These are phyloP conservation scores for Takifugu ocellatus DNA, from an alignment of 2,797 vertebrate species.

Conservation along the genomic window DNA sequence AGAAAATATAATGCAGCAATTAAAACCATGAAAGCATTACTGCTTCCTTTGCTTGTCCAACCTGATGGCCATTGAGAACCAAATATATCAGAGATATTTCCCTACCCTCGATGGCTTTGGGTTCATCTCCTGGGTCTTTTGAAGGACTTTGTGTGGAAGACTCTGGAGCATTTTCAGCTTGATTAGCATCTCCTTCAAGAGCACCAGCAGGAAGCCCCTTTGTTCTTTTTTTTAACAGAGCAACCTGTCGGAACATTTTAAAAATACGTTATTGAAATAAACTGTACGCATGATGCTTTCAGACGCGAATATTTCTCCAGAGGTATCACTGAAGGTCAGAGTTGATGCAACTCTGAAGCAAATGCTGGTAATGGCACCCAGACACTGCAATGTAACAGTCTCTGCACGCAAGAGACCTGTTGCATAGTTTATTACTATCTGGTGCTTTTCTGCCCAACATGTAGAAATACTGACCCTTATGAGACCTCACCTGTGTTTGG, in stretches of 20 bases:
- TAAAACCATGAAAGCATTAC: conserved; percentile 1
- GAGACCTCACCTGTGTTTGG: conserved; percentile 85
- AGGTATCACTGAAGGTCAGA: too few species aligned
- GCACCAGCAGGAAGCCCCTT: conserved; percentile 65
- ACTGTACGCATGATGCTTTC: too few species aligned
- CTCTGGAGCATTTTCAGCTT: conserved; percentile 42
- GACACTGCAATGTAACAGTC: too few species aligned
- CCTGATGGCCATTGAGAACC: not conserved
- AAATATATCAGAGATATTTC: not conserved
- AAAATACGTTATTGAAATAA: not conserved
- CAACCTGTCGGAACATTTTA: conserved; percentile 75
- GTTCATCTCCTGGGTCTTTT: conserved; percentile 67
- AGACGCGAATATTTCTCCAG: too few species aligned
- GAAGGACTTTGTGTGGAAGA: conserved; percentile 60
- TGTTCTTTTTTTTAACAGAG: conserved; percentile 85
- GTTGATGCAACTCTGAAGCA: too few species aligned
- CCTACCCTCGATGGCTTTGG: conserved; percentile 58
- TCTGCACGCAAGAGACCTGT: too few species aligned
- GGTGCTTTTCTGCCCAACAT: too few species aligned
- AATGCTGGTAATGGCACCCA: too few species aligned
- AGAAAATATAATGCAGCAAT: conserved; percentile 27
- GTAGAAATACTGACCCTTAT: not conserved
- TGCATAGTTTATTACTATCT: too few species aligned
- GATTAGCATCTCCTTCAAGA: conserved; percentile 47
- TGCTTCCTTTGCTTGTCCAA: not conserved